Conservation (phyloP, 2,888 invertebrate species). For the Tubiluchus corallicola region DNA sequence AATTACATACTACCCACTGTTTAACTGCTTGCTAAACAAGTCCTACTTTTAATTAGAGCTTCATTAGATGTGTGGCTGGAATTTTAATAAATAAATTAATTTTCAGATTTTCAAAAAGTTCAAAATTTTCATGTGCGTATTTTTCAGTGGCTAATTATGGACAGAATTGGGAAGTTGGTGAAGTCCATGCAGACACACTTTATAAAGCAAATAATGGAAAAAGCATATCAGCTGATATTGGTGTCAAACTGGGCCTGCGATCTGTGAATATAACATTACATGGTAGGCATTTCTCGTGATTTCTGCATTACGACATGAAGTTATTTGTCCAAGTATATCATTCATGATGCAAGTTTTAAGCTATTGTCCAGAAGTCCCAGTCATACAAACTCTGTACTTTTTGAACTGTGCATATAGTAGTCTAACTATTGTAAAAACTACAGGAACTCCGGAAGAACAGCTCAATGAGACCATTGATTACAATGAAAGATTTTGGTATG, state of each 20-base stretch:
- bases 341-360: too few species aligned
- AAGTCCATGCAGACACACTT: conserved; percentile 31
- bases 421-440: too few species aligned
- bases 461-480: conserved; percentile 36
- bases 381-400: too few species aligned
- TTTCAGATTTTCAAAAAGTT: conserved; percentile 4
- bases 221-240: conserved; percentile 35
- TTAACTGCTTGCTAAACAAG: too few species aligned
- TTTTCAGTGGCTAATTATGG: conserved; percentile 40
- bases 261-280: conserved; percentile 40
- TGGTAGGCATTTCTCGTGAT: conserved; percentile 19
- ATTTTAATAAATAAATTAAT: background rate
- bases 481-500: conserved; percentile 42
- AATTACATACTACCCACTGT: too few species aligned
- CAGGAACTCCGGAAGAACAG: conserved; percentile 18
- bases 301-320: background rate
- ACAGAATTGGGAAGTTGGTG: conserved; percentile 39
- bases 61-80: too few species aligned
- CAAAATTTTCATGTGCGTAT: conserved; percentile 11
- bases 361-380: too few species aligned
- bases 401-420: too few species aligned
- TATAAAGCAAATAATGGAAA: conserved; percentile 35
- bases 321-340: background rate
- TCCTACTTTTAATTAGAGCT: too few species aligned
- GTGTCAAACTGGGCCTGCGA: conserved; percentile 37